These are phyloP conservation scores for Pogonocichla stellata DNA, from an alignment of 2,113 vertebrate genomes.

Conservation along the genomic window DNA sequence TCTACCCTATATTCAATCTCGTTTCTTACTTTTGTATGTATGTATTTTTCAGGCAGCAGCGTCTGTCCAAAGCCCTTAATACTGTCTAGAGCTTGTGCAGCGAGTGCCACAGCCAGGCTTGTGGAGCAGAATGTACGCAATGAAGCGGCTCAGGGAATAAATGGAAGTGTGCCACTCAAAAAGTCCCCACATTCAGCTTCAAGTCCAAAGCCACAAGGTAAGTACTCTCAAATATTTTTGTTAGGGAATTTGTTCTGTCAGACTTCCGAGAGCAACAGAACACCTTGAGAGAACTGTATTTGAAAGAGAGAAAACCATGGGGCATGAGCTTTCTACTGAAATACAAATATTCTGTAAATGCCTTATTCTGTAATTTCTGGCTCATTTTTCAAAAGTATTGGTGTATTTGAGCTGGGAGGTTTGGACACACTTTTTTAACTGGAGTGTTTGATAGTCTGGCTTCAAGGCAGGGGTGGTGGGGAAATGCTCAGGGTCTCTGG, in stretches of 20 bases:
- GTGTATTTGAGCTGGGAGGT: not conserved
- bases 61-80: slow-evolving; percentile 65
- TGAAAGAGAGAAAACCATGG: not conserved
- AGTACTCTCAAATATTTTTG: not conserved
- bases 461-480: not conserved
- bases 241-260: not conserved
- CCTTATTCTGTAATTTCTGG: not conserved
- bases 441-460: not conserved
- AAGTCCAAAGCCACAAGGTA: slow-evolving; percentile 80
- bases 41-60: slow-evolving; percentile 70
- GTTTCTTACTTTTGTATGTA: not conserved
- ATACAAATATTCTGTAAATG: not conserved
- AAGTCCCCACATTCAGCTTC: slow-evolving; percentile 45
- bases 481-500: not conserved
- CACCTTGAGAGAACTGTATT: not conserved
- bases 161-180: slow-evolving; percentile 72
- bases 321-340: not conserved
- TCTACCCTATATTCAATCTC: not conserved
- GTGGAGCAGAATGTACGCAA: slow-evolving; percentile 48
- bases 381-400: not conserved
- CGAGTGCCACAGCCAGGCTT: slow-evolving; percentile 36
- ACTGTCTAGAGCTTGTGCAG: slow-evolving; percentile 16
- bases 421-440: not conserved
- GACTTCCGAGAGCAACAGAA: not conserved
- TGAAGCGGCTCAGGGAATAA: slow-evolving; percentile 76